Percentiles rank a stretch among this genome's conserved stretches.
phyloP scores from a whole-genome alignment of 2,113 vertebrate genomes.

The Empidonax traillii region DNA sequence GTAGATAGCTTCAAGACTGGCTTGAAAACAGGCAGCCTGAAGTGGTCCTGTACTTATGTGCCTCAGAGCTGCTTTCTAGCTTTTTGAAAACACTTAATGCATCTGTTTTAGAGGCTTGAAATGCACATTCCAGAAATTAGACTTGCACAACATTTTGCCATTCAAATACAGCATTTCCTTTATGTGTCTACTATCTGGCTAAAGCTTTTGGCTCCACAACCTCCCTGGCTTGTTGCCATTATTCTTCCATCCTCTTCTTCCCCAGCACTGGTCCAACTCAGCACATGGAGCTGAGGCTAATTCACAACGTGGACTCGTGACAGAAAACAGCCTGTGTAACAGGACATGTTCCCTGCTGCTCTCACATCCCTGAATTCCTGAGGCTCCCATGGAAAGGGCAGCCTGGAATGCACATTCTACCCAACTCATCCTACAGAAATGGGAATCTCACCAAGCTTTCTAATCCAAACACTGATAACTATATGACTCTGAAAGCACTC shows the following conservation, averaged over 20 bases:
- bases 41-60: not conserved
- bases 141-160: not conserved
- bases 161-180: not conserved
- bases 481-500: not conserved
- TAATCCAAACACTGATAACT: not conserved
- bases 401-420: not conserved
- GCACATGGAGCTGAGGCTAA: not conserved
- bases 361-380: conserved; percentile 28
- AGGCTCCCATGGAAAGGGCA: conserved; percentile 3
- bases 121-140: not conserved
- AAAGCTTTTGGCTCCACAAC: not conserved
- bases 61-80: not conserved
- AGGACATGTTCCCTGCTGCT: not conserved
- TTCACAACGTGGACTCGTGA: not conserved
- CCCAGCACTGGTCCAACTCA: not conserved
- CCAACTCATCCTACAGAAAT: not conserved
- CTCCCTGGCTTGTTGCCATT: not conserved
- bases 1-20: not conserved
- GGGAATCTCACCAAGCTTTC: not conserved
- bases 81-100: not conserved
- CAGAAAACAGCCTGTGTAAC: conserved; percentile 18
- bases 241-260: not conserved
- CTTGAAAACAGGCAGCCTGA: not conserved
- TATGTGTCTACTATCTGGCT: not conserved
- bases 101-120: not conserved